Evolutionary conservation across 2,797 vertebrate genomes (phyloP).

Genomic region (Picus viridis): DNA sequence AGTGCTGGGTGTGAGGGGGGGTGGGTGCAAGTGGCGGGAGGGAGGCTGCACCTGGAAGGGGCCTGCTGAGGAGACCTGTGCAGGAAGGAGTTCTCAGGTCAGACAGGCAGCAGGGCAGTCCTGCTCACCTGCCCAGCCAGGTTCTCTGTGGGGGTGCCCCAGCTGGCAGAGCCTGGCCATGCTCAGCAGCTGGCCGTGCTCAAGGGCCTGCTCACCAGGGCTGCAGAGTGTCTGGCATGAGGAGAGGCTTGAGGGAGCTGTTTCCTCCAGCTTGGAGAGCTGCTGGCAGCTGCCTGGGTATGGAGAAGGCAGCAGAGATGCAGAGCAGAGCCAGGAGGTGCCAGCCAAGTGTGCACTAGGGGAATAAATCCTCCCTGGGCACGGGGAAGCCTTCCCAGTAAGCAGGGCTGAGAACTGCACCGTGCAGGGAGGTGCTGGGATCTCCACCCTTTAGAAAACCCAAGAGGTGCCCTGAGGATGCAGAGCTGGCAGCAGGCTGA

Average conservation of each 20-base stretch:
- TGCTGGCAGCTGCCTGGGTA: background rate
- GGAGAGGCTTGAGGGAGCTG: background rate
- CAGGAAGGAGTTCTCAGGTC: background rate
- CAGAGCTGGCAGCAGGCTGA: background rate
- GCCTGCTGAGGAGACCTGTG: background rate
- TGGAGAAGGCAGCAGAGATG: background rate
- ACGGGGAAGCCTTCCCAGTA: background rate
- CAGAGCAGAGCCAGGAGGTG: background rate
- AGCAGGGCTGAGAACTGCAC: background rate
- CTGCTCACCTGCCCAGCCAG: background rate
- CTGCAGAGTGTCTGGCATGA: rapidly evolving
- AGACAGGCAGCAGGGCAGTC: rapidly evolving
- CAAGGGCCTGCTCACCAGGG: rapidly evolving
- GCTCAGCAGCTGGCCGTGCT: background rate
- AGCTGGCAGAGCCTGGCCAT: background rate
- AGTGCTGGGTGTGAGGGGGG: too few relatives aligned
- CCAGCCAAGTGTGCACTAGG: background rate
- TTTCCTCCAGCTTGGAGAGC: background rate
- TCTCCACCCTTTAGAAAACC: background rate
- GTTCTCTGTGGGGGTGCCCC: background rate
- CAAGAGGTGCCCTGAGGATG: background rate
- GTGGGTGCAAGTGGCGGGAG: background rate
- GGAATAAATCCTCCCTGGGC: background rate
- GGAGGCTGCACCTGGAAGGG: background rate
- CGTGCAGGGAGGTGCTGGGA: background rate